Conservation (phyloP, 2,888 invertebrate genomes). For the Pristionchus fissidentatus region DNA sequence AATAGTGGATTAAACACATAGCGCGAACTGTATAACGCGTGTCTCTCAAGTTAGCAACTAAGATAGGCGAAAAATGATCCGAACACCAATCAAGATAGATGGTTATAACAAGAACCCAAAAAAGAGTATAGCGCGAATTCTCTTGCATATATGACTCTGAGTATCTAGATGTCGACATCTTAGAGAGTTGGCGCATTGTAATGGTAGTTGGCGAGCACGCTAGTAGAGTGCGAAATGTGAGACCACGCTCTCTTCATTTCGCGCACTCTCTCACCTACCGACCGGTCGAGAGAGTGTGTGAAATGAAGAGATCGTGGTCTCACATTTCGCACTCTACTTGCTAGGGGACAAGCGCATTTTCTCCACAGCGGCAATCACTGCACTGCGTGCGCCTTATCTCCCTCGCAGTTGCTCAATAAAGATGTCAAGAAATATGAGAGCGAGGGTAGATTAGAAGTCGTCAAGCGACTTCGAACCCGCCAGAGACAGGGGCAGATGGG, state of each 20-base stretch:
- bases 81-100: no score
- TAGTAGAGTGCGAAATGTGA: conserved; percentile 10
- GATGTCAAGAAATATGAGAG: neutral
- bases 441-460: neutral
- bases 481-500: neutral
- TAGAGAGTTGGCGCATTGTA: no score
- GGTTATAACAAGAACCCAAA: no score
- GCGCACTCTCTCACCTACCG: neutral
- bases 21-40: no score
- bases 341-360: neutral
- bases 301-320: neutral
- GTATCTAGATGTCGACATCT: no score
- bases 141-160: no score
- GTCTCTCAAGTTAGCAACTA: no score
- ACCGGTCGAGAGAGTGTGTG: neutral
- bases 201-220: no score
- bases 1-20: no score
- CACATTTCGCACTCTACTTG: neutral
- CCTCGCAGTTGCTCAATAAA: neutral
- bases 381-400: neutral
- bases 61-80: no score
- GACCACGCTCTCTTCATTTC: no score
- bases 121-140: no score
- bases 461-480: neutral
- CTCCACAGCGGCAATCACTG: neutral